A percentile compares a stretch with the other conserved stretches of the same genome.
Evolutionary conservation across 2,113 vertebrate genomes (phyloP).

Genomic region (Ancistrus triradiatus): DNA sequence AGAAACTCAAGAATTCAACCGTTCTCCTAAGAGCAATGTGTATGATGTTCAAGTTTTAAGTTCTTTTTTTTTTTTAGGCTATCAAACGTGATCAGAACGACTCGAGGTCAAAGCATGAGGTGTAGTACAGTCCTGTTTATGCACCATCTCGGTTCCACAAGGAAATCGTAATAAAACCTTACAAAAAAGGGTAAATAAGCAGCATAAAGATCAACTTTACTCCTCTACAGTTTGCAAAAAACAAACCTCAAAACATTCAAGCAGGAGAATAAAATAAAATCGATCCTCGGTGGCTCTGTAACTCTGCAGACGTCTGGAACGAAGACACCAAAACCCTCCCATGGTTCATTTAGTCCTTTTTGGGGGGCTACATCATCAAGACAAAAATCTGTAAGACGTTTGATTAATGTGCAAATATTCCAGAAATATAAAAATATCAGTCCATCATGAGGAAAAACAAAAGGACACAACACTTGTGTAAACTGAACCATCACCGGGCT

Average conservation of each 20-base stretch:
- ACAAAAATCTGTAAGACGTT: conserved; percentile 14
- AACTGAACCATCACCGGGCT: conserved; percentile 23
- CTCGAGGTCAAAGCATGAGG: neutral
- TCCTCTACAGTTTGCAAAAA: no score
- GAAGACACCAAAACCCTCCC: conserved; percentile 15
- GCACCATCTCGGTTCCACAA: neutral
- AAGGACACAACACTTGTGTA: conserved; percentile 30
- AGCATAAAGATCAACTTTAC: conserved; percentile 4
- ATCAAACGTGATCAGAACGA: neutral
- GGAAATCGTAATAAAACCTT: neutral
- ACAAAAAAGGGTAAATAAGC: conserved; percentile 4
- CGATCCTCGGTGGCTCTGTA: neutral
- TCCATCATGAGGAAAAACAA: neutral
- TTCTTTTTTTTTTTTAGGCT: neutral
- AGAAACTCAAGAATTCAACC: neutral
- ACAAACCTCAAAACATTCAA: no score
- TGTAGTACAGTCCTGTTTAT: neutral
- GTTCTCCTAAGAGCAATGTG: conserved; percentile 17
- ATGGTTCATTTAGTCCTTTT: conserved; percentile 4
- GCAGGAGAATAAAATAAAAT: no score
- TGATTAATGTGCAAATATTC: conserved; percentile 43
- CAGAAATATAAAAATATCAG: neutral
- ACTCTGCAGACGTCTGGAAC: no score
- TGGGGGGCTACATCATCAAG: conserved; percentile 13
- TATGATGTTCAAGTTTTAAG: conserved; percentile 19